Conservation (phyloP, 64 coral and sea anemone species). For the Pocillopora damicornis region DNA sequence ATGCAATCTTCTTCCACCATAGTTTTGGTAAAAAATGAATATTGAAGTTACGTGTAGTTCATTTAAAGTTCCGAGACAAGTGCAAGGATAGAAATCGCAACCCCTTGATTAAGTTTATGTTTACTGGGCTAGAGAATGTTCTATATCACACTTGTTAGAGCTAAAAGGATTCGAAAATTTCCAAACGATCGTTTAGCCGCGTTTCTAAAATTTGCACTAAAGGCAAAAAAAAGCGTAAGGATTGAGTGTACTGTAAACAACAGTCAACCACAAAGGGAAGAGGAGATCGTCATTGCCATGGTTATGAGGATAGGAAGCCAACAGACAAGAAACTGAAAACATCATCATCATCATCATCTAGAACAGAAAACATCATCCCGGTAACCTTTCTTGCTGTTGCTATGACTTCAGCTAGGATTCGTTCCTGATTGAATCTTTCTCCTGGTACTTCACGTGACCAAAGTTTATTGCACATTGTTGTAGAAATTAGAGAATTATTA, state of each 20-base stretch:
- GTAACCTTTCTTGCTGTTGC: constrained; percentile 6
- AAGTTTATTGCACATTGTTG: background rate
- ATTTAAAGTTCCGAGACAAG: no score
- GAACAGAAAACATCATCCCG: background rate
- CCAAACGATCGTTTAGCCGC: no score
- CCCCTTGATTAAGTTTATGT: no score
- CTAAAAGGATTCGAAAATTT: background rate
- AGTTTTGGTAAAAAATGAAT: no score
- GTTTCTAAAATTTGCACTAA: no score
- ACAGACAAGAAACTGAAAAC: background rate
- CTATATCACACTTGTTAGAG: background rate
- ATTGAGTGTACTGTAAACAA: background rate
- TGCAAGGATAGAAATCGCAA: no score
- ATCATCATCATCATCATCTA: background rate
- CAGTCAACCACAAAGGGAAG: background rate
- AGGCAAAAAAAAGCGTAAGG: background rate
- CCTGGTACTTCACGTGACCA: constrained; percentile 1
- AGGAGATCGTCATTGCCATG: background rate
- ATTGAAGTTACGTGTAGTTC: no score
- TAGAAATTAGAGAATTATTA: background rate
- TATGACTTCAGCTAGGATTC: background rate
- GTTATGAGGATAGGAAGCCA: background rate
- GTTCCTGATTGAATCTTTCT: constrained; percentile 1
- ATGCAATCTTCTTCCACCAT: no score
- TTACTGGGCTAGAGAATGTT: no score